Conservation (phyloP, 2,797 vertebrate genomes). For the Anisognathus igniventris region DNA sequence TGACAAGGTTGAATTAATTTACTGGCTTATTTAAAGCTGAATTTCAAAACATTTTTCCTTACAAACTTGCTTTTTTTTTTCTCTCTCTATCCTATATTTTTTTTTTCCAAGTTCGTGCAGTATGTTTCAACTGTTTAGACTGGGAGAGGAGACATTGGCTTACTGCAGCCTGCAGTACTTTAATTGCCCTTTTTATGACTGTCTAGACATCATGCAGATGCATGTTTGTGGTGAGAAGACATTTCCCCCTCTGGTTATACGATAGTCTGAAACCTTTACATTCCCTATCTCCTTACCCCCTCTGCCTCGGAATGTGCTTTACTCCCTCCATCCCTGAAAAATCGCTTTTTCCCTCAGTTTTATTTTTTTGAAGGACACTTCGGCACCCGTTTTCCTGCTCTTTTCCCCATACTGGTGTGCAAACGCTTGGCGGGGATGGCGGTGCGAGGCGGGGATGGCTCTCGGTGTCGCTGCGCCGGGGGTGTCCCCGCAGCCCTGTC, state of each 20-base stretch:
- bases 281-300: constrained; percentile 45
- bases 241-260: constrained; percentile 65
- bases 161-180: constrained; percentile 66
- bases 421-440: neutral
- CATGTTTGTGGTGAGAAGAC: constrained; percentile 65
- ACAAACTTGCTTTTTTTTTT: constrained; percentile 20
- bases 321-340: constrained; percentile 12
- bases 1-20: constrained; percentile 76
- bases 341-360: neutral
- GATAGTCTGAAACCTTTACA: constrained; percentile 50
- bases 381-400: neutral
- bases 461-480: neutral
- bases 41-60: constrained; percentile 63
- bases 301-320: neutral
- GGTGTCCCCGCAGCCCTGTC: neutral
- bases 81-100: neutral
- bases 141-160: constrained; percentile 59
- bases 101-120: neutral
- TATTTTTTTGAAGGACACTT: neutral
- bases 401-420: neutral
- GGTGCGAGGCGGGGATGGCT: neutral
- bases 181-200: constrained; percentile 77
- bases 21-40: constrained; percentile 66
- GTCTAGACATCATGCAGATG: constrained; percentile 80
- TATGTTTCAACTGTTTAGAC: constrained; percentile 55